Evolutionary conservation across 2,113 vertebrate species (phyloP).

Genomic region (Turnix velox): DNA sequence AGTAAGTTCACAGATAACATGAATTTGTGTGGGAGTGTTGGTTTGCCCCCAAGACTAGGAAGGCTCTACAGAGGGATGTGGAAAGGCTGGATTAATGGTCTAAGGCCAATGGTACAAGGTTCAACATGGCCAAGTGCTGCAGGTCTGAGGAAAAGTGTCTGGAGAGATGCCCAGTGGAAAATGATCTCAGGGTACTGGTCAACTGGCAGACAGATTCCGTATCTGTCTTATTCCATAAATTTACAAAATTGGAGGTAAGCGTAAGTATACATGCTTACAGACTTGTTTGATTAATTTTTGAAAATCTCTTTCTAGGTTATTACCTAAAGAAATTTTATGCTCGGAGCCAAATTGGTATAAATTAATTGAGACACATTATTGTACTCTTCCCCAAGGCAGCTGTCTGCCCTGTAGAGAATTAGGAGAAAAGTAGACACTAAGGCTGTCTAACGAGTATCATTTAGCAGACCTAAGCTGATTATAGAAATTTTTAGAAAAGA

Average conservation of each 20-base stretch:
- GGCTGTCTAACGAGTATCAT: neutral
- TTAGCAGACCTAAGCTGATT: neutral
- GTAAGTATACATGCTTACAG: neutral
- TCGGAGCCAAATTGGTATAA: neutral
- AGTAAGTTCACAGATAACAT: neutral
- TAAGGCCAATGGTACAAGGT: neutral
- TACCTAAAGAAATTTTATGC: neutral
- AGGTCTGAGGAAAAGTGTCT: neutral
- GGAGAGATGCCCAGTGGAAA: neutral
- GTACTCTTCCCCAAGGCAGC: neutral
- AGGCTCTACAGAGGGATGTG: neutral
- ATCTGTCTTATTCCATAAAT: neutral
- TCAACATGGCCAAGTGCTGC: neutral
- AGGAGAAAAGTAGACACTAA: neutral
- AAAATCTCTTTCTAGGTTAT: neutral
- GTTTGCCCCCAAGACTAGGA: neutral
- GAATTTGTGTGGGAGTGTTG: neutral
- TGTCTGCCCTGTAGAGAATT: neutral
- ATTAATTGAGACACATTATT: neutral
- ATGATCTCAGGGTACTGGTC: neutral
- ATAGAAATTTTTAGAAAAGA: neutral
- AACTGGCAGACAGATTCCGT: neutral
- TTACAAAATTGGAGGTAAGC: neutral
- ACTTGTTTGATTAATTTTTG: neutral
- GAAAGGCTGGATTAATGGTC: neutral